Base-by-base conservation (phyloP, 2,113 vertebrate species). In the Fregata magnificens region DNA sequence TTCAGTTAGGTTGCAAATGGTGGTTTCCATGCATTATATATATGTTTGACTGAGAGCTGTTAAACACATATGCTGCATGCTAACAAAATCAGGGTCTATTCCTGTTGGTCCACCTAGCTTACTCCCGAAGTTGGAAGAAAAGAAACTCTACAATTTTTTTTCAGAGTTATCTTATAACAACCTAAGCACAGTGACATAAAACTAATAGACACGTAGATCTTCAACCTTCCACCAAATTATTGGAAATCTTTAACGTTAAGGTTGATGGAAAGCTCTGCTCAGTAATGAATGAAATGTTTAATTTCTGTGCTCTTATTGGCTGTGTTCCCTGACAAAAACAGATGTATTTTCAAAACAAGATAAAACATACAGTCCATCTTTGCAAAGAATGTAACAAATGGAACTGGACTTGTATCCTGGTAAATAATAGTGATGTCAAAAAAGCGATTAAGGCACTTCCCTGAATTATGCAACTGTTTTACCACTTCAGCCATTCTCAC, bases 171-270 rank as follows among this genome's bases (percentile, higher is more conserved):
- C 80, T 50, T 45, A 7, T 66, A 76, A 21, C 61, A 63, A 44
- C 45, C 81, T 52, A n/a, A 62, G 67, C 88, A 74, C 72, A 67
- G 70, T 72, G 96, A 88, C 93, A 94, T 85, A 65, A 95, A 96
- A 93, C 87, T 91, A 96, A 95, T 81, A 93, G 95, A 91, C 93
- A 78, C 36, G 63, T 77, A 89, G 92, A 70, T 95, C 94, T 96
- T 80, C 95, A 93, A 19, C 89, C 74, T 93, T 92, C 90, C 87
- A 94, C 93, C 78, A 95, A 85, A 95, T 95, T 89, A 96, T 89
- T 96, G 94, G 93, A 97, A 97, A 96, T 96, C 97, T 96, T 96
- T 96, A 97, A 80, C 2, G 20, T 79, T 95, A 96, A 93, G 94
- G 89, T 70, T 92, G 96, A 96, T 94, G 95, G 95, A 96, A 94